phyloP scores from a whole-genome alignment of 2,797 vertebrate genomes.

The Molossus molossus region DNA sequence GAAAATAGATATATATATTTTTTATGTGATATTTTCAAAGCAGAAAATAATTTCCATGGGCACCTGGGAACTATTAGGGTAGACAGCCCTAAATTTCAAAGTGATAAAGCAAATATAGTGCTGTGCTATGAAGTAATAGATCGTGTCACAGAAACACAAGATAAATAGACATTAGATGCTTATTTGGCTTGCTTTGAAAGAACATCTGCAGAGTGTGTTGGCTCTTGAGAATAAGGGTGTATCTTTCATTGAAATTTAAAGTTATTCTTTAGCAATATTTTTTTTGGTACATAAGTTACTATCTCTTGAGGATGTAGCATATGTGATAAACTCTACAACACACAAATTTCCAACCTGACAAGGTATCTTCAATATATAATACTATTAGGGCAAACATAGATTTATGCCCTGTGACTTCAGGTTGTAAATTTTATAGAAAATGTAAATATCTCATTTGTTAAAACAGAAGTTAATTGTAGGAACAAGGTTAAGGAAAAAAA shows the following conservation, averaged over 20 bases:
- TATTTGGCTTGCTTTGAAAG: constrained; percentile 26
- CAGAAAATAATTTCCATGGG: constrained; percentile 32
- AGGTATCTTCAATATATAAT: neutral
- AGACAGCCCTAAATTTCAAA: constrained; percentile 63
- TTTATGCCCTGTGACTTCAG: neutral
- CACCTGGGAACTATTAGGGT: neutral
- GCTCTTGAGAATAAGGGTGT: neutral
- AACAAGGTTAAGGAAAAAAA: neutral
- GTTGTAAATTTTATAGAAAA: constrained; percentile 22
- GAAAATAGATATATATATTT: neutral
- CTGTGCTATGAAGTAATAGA: constrained; percentile 13
- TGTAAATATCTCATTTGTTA: neutral
- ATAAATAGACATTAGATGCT: neutral
- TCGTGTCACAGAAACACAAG: constrained; percentile 4
- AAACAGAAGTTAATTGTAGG: constrained; percentile 6
- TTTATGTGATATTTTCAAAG: constrained; percentile 42
- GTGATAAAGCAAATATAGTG: constrained; percentile 51
- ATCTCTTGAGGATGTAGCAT: neutral
- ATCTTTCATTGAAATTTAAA: constrained; percentile 35
- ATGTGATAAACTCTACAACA: neutral
- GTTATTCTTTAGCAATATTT: constrained; percentile 30
- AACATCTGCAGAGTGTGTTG: neutral
- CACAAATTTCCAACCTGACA: neutral
- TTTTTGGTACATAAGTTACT: neutral
- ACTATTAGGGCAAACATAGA: neutral